A percentile compares a stretch with the other conserved stretches of the same genome.
Conservation (phyloP, 2,797 vertebrate genomes). For the Eospalax fontanierii region DNA sequence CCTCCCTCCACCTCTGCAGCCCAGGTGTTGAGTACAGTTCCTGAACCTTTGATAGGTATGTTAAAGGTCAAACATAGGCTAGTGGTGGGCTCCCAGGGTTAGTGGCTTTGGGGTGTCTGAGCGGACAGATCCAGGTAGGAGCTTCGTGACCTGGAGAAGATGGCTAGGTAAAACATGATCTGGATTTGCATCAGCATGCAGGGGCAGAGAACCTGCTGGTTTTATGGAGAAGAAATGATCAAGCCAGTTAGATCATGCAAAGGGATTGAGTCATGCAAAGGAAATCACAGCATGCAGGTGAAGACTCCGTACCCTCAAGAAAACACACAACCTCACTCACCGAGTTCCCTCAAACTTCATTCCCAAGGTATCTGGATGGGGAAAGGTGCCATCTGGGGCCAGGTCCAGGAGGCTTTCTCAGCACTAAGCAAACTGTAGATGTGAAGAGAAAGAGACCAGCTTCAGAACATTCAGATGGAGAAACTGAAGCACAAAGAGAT, state of each 20-base stretch:
- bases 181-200: neutral
- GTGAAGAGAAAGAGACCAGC: conserved; percentile 2
- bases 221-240: neutral
- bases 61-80: neutral
- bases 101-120: neutral
- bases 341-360: neutral
- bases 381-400: neutral
- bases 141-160: neutral
- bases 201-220: neutral
- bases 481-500: neutral
- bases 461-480: conserved; percentile 22
- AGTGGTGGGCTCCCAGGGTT: neutral
- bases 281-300: neutral
- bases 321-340: neutral
- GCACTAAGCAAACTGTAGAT: neutral
- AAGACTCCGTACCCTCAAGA: neutral
- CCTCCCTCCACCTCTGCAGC: neutral
- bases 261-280: fast-evolving
- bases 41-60: neutral
- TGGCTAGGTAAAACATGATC: neutral
- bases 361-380: neutral
- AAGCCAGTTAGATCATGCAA: neutral
- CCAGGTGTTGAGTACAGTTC: neutral
- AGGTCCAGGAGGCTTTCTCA: conserved; percentile 15
- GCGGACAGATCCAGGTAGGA: neutral